phyloP scores from a whole-genome alignment of 2,113 vertebrate genomes.

The Salvelinus sp. region DNA sequence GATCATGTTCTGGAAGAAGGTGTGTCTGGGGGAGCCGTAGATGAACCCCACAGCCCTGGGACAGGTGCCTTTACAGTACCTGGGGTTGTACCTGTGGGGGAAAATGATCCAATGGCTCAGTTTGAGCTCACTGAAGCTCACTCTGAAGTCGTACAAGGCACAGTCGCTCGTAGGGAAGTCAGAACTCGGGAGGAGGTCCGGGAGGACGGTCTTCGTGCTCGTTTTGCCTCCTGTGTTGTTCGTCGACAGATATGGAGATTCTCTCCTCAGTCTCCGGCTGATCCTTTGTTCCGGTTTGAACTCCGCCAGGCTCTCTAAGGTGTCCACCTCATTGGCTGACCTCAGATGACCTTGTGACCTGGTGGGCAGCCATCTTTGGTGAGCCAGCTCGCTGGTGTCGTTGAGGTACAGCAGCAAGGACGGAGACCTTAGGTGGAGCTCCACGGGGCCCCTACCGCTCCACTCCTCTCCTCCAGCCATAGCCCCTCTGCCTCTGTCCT shows the following conservation, averaged over 20 bases:
- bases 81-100: slow-evolving; percentile 89
- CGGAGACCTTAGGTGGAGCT: slow-evolving; percentile 70
- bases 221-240: slow-evolving; percentile 5
- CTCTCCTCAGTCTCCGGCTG: slow-evolving; percentile 59
- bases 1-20: slow-evolving; percentile 93
- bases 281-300: slow-evolving; percentile 38
- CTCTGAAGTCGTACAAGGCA: slow-evolving; percentile 85
- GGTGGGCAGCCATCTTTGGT: slow-evolving; percentile 64
- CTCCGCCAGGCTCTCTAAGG: slow-evolving; percentile 24
- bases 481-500: slow-evolving; percentile 38
- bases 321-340: background rate
- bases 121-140: slow-evolving; percentile 88
- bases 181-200: slow-evolving; percentile 73
- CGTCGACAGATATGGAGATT: slow-evolving; percentile 11
- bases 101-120: slow-evolving; percentile 94
- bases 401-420: slow-evolving; percentile 89
- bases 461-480: slow-evolving; percentile 5
- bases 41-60: slow-evolving; percentile 81
- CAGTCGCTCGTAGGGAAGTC: slow-evolving; percentile 82
- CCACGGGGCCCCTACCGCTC: slow-evolving; percentile 17
- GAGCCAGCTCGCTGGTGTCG: slow-evolving; percentile 80
- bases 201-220: slow-evolving; percentile 59
- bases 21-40: slow-evolving; percentile 89
- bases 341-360: slow-evolving; percentile 18
- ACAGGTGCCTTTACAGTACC: slow-evolving; percentile 90